Percentiles rank a stretch among this genome's conserved stretches.
These are phyloP conservation scores for Furcifer pardalis DNA, from an alignment of 2,797 vertebrate genomes.

Conservation along the genomic window DNA sequence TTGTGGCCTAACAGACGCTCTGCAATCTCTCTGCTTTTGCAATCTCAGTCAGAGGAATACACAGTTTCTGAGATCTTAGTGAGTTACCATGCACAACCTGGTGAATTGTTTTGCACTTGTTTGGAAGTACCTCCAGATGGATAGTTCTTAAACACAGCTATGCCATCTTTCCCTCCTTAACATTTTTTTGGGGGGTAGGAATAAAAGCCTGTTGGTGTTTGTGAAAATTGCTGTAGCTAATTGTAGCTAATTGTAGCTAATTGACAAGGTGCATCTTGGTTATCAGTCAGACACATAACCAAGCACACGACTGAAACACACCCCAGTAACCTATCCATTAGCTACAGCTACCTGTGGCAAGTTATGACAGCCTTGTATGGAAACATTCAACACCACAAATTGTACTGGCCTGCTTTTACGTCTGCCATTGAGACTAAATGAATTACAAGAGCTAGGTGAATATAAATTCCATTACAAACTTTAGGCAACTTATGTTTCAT, in stretches of 20 bases:
- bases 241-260: no score
- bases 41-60: neutral
- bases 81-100: rapidly evolving
- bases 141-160: neutral
- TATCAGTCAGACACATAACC: no score
- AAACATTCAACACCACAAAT: neutral
- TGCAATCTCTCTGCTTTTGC: neutral
- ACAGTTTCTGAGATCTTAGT: neutral
- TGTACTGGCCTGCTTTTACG: neutral
- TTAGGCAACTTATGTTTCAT: neutral
- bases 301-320: no score
- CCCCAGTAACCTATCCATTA: no score
- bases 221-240: no score
- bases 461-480: neutral
- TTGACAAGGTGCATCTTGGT: no score
- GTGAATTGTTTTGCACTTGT: neutral
- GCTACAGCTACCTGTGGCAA: no score
- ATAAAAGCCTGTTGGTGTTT: neutral
- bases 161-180: neutral
- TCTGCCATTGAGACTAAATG: neutral
- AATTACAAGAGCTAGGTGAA: neutral
- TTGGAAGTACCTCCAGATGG: neutral
- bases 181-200: neutral
- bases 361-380: neutral
- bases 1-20: neutral